Conservation (phyloP, 2,888 invertebrate species). For the Frankliniella intonsa region DNA sequence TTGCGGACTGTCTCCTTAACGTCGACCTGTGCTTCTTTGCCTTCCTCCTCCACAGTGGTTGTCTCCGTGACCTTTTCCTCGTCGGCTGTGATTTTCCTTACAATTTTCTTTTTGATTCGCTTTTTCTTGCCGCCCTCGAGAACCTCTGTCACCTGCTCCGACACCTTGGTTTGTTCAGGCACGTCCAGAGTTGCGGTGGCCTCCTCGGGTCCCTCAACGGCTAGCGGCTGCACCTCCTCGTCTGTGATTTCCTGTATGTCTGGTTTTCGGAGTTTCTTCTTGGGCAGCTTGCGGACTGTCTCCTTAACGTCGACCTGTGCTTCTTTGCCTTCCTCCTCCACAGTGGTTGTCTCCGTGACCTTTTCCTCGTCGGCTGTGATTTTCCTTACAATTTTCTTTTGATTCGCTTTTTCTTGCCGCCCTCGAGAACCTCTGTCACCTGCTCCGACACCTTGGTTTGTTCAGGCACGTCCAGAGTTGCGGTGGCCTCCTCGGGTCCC, state of each 20-base stretch:
- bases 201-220: constrained; percentile 38
- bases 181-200: constrained; percentile 36
- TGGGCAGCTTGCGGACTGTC: not conserved
- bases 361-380: constrained; percentile 13
- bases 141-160: constrained; percentile 25
- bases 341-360: not conserved
- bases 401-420: constrained; percentile 33
- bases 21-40: not conserved
- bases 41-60: constrained; percentile 36
- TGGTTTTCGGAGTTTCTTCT: not conserved
- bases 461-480: not conserved
- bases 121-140: constrained; percentile 1
- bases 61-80: constrained; percentile 42
- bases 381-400: constrained; percentile 29
- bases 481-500: not conserved
- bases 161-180: constrained; percentile 29
- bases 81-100: constrained; percentile 40
- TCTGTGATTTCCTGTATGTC: not conserved
- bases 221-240: not conserved
- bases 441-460: not conserved
- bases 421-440: not conserved
- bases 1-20: not conserved
- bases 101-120: not conserved
- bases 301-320: constrained; percentile 6
- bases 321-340: not conserved